Conservation (phyloP, 2,113 vertebrate species). For the Aleadryas rufinucha region DNA sequence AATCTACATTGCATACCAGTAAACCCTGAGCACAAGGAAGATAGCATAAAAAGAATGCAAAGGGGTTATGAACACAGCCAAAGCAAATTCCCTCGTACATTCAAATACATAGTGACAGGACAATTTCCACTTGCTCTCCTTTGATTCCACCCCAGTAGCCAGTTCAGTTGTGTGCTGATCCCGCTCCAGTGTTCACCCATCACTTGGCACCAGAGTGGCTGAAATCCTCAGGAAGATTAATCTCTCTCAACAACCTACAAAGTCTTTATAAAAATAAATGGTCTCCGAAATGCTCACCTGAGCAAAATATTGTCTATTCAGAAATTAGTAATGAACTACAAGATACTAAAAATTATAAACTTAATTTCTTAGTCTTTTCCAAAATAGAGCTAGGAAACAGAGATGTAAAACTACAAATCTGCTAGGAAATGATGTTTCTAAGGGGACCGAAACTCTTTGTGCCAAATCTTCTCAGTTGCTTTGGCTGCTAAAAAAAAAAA, state of each 20-base stretch:
- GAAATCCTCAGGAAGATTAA: background rate
- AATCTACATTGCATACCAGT: background rate
- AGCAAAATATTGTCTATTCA: background rate
- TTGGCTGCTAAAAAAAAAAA: background rate
- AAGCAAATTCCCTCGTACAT: background rate
- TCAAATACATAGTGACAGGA: background rate
- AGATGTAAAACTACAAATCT: background rate
- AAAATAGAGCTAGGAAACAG: background rate
- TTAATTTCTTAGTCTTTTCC: background rate
- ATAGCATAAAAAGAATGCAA: background rate
- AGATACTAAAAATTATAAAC: background rate
- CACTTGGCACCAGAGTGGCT: background rate
- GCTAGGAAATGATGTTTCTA: background rate
- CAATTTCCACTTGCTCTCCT: background rate
- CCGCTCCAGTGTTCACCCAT: fast-evolving
- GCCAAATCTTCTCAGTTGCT: background rate
- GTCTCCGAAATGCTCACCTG: background rate
- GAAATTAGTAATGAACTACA: background rate
- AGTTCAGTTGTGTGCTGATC: background rate
- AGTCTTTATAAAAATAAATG: background rate
- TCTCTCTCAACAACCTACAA: background rate
- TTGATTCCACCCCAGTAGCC: background rate
- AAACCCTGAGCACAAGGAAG: background rate
- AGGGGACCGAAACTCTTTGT: background rate
- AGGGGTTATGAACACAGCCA: background rate